These are phyloP conservation scores for Capitella teleta DNA, from an alignment of 1,140 invertebrate genomes.

Conservation along the genomic window DNA sequence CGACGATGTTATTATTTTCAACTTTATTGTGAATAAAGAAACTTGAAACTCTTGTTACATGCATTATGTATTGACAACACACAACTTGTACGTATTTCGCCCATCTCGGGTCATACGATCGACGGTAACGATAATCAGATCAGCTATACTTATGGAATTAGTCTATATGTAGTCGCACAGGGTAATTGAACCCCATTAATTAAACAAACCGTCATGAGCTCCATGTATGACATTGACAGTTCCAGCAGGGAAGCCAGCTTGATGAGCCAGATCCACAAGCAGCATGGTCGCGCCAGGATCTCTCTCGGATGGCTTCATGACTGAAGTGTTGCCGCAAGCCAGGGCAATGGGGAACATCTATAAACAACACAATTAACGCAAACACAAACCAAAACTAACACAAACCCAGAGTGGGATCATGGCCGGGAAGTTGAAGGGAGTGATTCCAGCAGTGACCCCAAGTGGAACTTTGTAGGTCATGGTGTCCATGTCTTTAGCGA, in stretches of 20 bases:
- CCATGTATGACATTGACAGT: slow-evolving; percentile 95
- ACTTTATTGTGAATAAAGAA: too few species aligned
- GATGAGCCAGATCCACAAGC: slow-evolving; percentile 73
- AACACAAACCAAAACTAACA: slow-evolving; percentile 1
- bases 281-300: slow-evolving; percentile 94
- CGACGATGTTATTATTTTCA: too few species aligned
- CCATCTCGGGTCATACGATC: too few species aligned
- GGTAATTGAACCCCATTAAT: not conserved
- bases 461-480: slow-evolving; percentile 75
- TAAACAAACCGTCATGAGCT: slow-evolving; percentile 55
- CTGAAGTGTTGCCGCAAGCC: slow-evolving; percentile 70
- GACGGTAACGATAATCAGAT: not conserved
- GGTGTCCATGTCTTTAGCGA: slow-evolving; percentile 68
- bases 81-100: too few species aligned
- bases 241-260: slow-evolving; percentile 87
- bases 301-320: slow-evolving; percentile 84
- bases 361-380: not conserved
- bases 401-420: slow-evolving; percentile 95
- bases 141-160: too few species aligned
- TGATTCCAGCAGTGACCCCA: slow-evolving; percentile 79
- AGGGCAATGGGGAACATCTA: slow-evolving; percentile 86
- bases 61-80: too few species aligned
- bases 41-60: too few species aligned
- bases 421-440: slow-evolving; percentile 76
- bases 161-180: too few species aligned